phyloP scores from a whole-genome alignment of 2,113 vertebrate genomes.

The Marmota flaviventris region DNA sequence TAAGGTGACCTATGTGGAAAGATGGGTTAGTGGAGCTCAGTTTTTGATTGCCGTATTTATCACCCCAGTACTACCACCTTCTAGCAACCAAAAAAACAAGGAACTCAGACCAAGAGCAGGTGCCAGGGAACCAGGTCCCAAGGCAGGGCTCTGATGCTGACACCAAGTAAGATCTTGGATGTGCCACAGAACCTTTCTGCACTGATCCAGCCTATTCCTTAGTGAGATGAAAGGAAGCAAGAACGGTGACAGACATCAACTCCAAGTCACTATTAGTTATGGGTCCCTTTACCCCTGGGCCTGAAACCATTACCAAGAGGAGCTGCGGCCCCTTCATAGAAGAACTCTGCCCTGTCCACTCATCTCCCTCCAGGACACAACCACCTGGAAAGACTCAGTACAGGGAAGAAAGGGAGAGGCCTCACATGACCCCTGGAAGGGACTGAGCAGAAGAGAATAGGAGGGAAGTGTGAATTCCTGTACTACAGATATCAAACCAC shows the following conservation, averaged over 20 bases:
- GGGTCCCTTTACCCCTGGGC: background rate
- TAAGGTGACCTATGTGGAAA: background rate
- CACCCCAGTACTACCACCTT: background rate
- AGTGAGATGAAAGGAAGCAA: background rate
- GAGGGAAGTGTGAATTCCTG: background rate
- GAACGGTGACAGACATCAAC: background rate
- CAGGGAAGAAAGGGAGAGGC: background rate
- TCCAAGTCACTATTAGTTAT: background rate
- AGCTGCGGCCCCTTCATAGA: background rate
- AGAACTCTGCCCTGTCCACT: background rate
- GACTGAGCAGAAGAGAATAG: background rate
- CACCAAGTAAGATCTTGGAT: background rate
- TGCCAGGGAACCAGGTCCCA: background rate
- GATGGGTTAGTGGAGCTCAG: background rate
- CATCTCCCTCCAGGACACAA: background rate
- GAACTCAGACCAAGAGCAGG: background rate
- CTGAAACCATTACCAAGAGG: conserved; percentile 4
- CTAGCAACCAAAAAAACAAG: background rate
- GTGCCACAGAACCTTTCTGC: background rate
- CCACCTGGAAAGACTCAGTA: background rate
- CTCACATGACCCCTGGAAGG: background rate
- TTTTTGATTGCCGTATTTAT: background rate
- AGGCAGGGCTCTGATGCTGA: background rate
- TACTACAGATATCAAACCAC: background rate
- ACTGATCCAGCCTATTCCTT: background rate